A percentile compares a stretch with the other conserved stretches of the same genome.
phyloP scores from a whole-genome alignment of 2,888 invertebrate genomes.

The Apodemia zela region DNA sequence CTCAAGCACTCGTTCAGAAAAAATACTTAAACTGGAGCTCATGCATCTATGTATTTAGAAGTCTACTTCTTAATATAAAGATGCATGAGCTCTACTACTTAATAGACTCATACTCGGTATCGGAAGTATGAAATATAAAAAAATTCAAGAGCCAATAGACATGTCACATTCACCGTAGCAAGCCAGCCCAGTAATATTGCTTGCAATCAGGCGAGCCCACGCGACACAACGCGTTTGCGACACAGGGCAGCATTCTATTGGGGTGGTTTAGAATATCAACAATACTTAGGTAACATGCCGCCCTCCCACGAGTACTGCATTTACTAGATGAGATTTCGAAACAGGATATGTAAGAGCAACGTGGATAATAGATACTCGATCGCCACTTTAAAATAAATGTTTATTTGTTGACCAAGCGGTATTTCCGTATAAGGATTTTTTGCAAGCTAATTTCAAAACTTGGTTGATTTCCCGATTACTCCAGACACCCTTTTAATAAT shows the following conservation, averaged over 20 bases:
- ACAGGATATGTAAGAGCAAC: slow-evolving; percentile 43
- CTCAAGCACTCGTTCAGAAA: no score
- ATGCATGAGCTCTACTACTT: no score
- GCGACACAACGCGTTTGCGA: slow-evolving; percentile 65
- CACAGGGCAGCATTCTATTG: slow-evolving; percentile 47
- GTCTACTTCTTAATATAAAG: no score
- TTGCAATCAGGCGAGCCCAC: slow-evolving; percentile 66
- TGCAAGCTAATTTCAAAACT: no score
- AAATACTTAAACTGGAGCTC: no score
- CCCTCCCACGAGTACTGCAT: slow-evolving; percentile 54
- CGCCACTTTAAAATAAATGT: neutral
- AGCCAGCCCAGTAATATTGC: slow-evolving; percentile 45
- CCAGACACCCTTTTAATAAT: no score
- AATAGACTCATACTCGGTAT: no score
- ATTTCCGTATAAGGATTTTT: neutral
- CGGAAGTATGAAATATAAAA: neutral
- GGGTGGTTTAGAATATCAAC: slow-evolving; percentile 72
- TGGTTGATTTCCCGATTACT: no score
- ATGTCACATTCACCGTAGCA: slow-evolving; percentile 36
- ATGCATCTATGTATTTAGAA: no score
- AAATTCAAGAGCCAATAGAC: neutral
- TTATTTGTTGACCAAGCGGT: neutral
- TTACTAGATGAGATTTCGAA: slow-evolving; percentile 68
- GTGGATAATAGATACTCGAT: neutral
- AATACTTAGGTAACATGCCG: slow-evolving; percentile 60